Conservation (phyloP, 2,797 vertebrate species). For the Gorsachius magnificus region DNA sequence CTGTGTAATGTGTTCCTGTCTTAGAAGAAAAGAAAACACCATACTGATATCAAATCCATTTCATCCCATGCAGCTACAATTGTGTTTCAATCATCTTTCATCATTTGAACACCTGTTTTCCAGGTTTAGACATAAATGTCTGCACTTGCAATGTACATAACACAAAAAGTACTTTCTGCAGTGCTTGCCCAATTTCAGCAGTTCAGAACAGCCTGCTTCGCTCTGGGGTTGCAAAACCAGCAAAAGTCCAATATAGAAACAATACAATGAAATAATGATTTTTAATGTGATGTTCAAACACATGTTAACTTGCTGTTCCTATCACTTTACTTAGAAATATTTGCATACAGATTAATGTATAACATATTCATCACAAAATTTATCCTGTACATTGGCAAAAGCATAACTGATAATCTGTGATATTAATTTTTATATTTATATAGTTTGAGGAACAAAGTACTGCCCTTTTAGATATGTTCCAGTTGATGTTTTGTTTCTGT, state of each 20-base stretch:
- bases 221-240: background rate
- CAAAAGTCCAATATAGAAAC: background rate
- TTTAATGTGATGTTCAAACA: background rate
- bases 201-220: background rate
- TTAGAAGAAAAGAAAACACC: background rate
- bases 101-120: background rate
- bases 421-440: background rate
- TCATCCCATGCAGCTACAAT: background rate
- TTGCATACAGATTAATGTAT: background rate
- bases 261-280: background rate
- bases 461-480: background rate
- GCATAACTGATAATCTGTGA: background rate
- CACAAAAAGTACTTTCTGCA: background rate
- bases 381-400: background rate
- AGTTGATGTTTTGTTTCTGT: background rate
- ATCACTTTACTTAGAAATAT: background rate
- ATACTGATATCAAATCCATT: background rate
- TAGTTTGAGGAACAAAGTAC: background rate
- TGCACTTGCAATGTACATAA: background rate
- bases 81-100: slow-evolving; percentile 3
- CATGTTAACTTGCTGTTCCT: background rate
- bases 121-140: background rate
- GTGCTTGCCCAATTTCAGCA: background rate
- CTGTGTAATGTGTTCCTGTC: background rate
- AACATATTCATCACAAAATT: background rate